phyloP scores from a whole-genome alignment of 1,140 invertebrate species.

The Spodoptera frugiperda region DNA sequence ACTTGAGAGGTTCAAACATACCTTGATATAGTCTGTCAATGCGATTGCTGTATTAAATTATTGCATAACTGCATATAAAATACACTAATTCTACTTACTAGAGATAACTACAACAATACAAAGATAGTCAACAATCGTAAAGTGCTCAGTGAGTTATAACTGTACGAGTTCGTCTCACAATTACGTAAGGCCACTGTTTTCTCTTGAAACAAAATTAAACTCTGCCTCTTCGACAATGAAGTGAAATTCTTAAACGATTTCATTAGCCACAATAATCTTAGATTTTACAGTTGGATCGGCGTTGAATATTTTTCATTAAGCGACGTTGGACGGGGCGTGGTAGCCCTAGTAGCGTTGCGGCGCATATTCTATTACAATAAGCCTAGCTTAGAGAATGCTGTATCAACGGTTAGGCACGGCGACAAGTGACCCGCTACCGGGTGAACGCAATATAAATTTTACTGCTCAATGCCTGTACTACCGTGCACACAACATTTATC shows the following conservation, averaged over 20 bases:
- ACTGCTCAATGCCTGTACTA: slow-evolving; percentile 60
- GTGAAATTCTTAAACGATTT: slow-evolving; percentile 38
- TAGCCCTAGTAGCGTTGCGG: not conserved
- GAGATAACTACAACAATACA: not conserved
- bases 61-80: not conserved
- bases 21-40: slow-evolving; percentile 12
- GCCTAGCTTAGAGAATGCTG: slow-evolving; percentile 43
- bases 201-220: slow-evolving; percentile 47
- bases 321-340: not conserved
- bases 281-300: slow-evolving; percentile 36
- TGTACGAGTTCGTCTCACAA: slow-evolving; percentile 23
- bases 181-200: slow-evolving; percentile 28
- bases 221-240: slow-evolving; percentile 31
- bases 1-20: slow-evolving; percentile 24
- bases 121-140: not conserved
- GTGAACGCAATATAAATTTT: slow-evolving; percentile 70
- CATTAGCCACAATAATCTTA: slow-evolving; percentile 21
- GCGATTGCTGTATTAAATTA: not conserved
- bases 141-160: not conserved
- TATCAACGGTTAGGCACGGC: slow-evolving; percentile 37
- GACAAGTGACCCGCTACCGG: slow-evolving; percentile 65
- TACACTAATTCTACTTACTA: not conserved
- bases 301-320: not conserved
- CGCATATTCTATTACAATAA: slow-evolving; percentile 38
- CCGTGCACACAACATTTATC: slow-evolving; percentile 54